These are phyloP conservation scores for Heliangelus exortis DNA, from an alignment of 2,797 vertebrate genomes.

Conservation along the genomic window DNA sequence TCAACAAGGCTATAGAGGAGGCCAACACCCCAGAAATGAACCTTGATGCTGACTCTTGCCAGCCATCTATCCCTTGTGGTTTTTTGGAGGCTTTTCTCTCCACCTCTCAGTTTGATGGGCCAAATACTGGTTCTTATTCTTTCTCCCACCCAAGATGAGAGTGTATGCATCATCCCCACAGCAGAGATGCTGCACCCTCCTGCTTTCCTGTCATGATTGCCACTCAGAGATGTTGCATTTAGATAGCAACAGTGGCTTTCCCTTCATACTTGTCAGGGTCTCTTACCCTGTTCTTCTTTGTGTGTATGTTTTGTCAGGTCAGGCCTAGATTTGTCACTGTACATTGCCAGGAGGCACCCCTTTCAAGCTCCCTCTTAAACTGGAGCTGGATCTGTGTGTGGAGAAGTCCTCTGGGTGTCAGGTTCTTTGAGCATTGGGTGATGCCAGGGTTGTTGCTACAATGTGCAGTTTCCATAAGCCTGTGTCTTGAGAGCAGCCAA, in stretches of 20 bases:
- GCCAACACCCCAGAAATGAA: background rate
- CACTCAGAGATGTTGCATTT: background rate
- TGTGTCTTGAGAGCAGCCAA: background rate
- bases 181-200: background rate
- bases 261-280: background rate
- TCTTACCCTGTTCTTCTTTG: background rate
- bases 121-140: background rate
- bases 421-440: background rate
- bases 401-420: background rate
- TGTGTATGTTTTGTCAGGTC: background rate
- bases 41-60: background rate
- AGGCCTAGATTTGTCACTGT: background rate
- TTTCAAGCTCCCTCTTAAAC: background rate
- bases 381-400: background rate
- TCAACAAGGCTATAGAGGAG: background rate
- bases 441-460: background rate
- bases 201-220: background rate
- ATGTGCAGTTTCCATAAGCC: background rate
- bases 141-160: background rate
- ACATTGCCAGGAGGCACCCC: background rate
- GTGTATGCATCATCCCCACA: background rate
- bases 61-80: background rate
- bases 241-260: background rate
- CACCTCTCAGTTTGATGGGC: background rate
- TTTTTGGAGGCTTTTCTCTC: conserved; percentile 18